These are phyloP conservation scores for Eptatretus burgeri DNA, from an alignment of 2,113 vertebrate species.

Conservation along the genomic window DNA sequence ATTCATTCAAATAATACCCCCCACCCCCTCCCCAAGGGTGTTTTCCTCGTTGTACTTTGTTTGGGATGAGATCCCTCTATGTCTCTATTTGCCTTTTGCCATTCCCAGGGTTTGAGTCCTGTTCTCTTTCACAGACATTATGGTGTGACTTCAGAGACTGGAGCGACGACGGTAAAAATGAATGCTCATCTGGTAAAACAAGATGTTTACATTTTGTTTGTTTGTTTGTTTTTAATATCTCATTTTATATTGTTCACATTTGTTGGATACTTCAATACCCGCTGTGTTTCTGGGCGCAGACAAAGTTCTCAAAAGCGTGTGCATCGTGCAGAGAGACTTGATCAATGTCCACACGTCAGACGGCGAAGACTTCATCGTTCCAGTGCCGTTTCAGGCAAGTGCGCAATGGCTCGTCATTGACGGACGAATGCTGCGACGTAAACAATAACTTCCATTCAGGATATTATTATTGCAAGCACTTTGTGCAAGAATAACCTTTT, in stretches of 20 bases:
- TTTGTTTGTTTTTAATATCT: constrained; percentile 9
- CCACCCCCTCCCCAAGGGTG: no score
- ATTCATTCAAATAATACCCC: no score
- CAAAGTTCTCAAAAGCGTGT: constrained; percentile 23
- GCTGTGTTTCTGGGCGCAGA: constrained; percentile 2
- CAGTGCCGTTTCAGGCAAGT: constrained; percentile 68
- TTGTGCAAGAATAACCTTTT: background rate
- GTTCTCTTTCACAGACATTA: constrained; percentile 30
- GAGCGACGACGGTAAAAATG: constrained; percentile 24
- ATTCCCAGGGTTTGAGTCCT: no score
- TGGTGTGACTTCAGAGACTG: constrained; percentile 74
- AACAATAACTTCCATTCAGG: background rate
- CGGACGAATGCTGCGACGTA: no score
- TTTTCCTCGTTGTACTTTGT: no score
- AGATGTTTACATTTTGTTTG: background rate
- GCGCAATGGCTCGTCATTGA: no score
- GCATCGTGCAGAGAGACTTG: constrained; percentile 63
- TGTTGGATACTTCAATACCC: background rate
- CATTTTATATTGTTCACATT: background rate
- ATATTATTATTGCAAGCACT: constrained; percentile 1
- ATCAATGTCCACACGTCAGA: constrained; percentile 65
- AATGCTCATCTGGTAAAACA: constrained; percentile 21
- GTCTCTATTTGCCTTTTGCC: no score
- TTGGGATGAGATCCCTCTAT: no score
- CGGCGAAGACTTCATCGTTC: constrained; percentile 74